phyloP scores from a whole-genome alignment of 2,888 invertebrate genomes.

The Hedya salicella region DNA sequence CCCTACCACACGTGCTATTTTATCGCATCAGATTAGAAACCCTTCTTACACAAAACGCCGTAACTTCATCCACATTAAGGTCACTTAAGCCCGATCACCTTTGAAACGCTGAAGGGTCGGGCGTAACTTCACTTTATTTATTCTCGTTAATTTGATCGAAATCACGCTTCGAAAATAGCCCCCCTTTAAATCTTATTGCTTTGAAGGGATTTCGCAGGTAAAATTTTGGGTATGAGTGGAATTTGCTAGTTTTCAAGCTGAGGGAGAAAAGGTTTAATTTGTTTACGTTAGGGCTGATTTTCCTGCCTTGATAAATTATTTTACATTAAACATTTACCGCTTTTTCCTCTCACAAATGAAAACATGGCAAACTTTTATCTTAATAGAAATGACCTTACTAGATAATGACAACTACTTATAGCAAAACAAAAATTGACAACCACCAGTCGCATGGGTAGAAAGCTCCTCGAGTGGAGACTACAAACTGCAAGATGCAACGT shows the following conservation, averaged over 20 bases:
- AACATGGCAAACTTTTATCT: no score
- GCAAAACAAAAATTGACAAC: no score
- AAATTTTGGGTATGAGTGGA: conserved; percentile 8
- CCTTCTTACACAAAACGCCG: not conserved
- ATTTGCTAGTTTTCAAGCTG: conserved; percentile 3
- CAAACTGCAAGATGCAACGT: no score
- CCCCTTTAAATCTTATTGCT: conserved; percentile 36
- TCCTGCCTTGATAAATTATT: not conserved
- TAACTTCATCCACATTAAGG: not conserved
- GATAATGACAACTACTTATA: no score
- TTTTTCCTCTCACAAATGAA: no score
- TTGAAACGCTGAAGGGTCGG: conserved; percentile 23
- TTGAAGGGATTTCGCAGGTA: conserved; percentile 20
- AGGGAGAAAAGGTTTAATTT: not conserved
- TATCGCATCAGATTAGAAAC: conserved; percentile 39
- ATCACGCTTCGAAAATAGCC: conserved; percentile 30
- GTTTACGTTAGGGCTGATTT: not conserved
- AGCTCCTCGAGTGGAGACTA: no score
- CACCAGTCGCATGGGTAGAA: no score
- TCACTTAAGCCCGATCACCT: not conserved
- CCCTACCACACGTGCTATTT: conserved; percentile 38
- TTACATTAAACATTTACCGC: not conserved
- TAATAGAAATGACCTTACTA: no score
- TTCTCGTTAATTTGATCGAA: conserved; percentile 44
- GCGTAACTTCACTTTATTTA: conserved; percentile 38